Evolutionary conservation across 2,113 vertebrate genomes (phyloP).

Genomic region (Plectropomus leopardus): DNA sequence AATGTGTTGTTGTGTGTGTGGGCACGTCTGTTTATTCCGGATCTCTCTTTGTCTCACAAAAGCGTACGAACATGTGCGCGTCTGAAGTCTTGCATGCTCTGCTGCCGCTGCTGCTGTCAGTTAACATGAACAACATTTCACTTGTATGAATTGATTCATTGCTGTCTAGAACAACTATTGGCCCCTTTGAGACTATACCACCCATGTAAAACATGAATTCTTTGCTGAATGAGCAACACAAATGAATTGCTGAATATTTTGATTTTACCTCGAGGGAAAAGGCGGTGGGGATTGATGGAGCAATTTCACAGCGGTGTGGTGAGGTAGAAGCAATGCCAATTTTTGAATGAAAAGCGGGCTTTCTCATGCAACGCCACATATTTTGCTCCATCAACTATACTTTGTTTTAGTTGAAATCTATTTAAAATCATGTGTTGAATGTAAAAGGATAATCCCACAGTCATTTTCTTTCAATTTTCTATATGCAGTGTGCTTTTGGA

Average conservation of each 20-base stretch:
- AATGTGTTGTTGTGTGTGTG: conserved; percentile 25
- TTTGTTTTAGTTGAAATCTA: not conserved
- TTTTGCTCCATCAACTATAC: not conserved
- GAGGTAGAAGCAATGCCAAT: conserved; percentile 20
- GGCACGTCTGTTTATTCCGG: conserved; percentile 37
- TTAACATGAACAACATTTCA: conserved; percentile 51
- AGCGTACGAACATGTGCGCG: not conserved
- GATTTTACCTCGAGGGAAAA: conserved; percentile 45
- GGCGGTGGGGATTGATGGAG: conserved; percentile 63
- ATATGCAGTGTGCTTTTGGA: conserved; percentile 16
- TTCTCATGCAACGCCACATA: not conserved
- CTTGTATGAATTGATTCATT: conserved; percentile 66
- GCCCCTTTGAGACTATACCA: conserved; percentile 61
- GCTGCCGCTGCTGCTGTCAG: conserved; percentile 6
- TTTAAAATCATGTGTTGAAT: not conserved
- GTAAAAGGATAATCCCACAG: not conserved
- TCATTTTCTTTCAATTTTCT: conserved; percentile 12
- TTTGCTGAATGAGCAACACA: conserved; percentile 65
- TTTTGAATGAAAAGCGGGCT: conserved; percentile 23
- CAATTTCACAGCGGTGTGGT: conserved; percentile 53
- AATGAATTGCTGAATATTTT: conserved; percentile 72
- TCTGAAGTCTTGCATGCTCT: conserved; percentile 28
- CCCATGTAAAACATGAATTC: conserved; percentile 67
- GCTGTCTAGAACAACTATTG: conserved; percentile 45
- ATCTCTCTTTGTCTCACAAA: conserved; percentile 19